Base-by-base conservation (phyloP, 2,113 vertebrate species). In the Lophura nycthemera region DNA sequence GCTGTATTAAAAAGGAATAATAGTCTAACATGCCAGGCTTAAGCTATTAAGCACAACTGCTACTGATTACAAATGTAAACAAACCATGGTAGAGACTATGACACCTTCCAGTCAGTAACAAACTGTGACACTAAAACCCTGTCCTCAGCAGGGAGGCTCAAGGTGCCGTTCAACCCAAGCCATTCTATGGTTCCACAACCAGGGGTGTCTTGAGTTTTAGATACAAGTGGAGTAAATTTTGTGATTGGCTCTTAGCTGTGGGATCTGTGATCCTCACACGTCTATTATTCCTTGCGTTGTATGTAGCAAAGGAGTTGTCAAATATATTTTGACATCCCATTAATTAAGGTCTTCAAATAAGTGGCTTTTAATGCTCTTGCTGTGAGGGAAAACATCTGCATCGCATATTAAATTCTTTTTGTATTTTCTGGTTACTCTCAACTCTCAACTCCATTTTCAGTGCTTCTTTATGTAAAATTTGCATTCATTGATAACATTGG, bases 401-500 rank as follows among this genome's bases (percentile, higher is more conserved):
- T 22, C 30, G 56, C 54, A 73, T 20, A 40, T 13, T 83, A 88
- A 71, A 65, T 71, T 84, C 88, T 59, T 25, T 17, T n/a, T 90
- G 54, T 83, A 61, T 13, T 91, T 76, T 89, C 75, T 87, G 59
- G 69, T 60, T 90, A 80, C n/a, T 86, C 52, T 94, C 72, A 95
- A 80, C n/a, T 86, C 52, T 94, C 72, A 95, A 83, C 52, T 84
- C 63, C 87, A 50, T 83, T 88, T 89, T 77, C 74, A 47, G 17
- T 88, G 74, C 54, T 88, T 89, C 92, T 95, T 92, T 89, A 95
- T 0, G 32, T 76, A 93, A 94, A 95, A 98, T 98, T 97, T 98
- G 97, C 97, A 97, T 97, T 97, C 93, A 94, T 94, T 97, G 98
- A 95, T 90, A 96, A 95, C 48, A 30, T 50, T 89, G 94, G 94